Evolutionary conservation across 2,888 invertebrate species (phyloP).

Genomic region (Poecilus cupreus): DNA sequence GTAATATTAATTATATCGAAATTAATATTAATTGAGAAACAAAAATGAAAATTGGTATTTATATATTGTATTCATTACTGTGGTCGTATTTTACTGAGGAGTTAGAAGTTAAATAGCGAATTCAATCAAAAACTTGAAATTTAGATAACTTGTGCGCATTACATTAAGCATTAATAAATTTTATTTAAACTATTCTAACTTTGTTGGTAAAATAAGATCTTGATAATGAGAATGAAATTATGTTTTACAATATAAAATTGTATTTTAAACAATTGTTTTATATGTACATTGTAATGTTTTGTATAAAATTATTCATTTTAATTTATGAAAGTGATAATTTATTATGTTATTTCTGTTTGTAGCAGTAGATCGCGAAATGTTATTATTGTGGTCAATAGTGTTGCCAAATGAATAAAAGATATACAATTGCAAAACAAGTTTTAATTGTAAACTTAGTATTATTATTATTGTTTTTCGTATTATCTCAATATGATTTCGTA

Average conservation of each 20-base stretch:
- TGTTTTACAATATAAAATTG: slow-evolving; percentile 41
- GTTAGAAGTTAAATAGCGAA: slow-evolving; percentile 29
- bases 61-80: slow-evolving; percentile 25
- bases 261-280: slow-evolving; percentile 54
- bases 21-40: slow-evolving; percentile 30
- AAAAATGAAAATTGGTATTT: slow-evolving; percentile 24
- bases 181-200: slow-evolving; percentile 17
- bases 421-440: neutral
- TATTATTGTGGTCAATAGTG: slow-evolving; percentile 58
- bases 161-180: neutral
- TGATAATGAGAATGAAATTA: slow-evolving; percentile 29
- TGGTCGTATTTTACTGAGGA: slow-evolving; percentile 43
- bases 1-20: slow-evolving; percentile 24
- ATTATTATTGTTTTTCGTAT: no score
- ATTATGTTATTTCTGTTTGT: slow-evolving; percentile 51
- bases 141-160: neutral
- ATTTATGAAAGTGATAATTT: slow-evolving; percentile 56
- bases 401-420: slow-evolving; percentile 56
- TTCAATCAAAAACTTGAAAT: neutral
- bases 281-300: slow-evolving; percentile 55
- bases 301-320: slow-evolving; percentile 46
- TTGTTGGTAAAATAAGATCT: slow-evolving; percentile 40
- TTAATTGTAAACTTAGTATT: no score
- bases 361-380: slow-evolving; percentile 55
- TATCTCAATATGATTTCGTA: no score